These are phyloP conservation scores for Sparus aurata DNA, from an alignment of 2,797 vertebrate species.

Conservation along the genomic window DNA sequence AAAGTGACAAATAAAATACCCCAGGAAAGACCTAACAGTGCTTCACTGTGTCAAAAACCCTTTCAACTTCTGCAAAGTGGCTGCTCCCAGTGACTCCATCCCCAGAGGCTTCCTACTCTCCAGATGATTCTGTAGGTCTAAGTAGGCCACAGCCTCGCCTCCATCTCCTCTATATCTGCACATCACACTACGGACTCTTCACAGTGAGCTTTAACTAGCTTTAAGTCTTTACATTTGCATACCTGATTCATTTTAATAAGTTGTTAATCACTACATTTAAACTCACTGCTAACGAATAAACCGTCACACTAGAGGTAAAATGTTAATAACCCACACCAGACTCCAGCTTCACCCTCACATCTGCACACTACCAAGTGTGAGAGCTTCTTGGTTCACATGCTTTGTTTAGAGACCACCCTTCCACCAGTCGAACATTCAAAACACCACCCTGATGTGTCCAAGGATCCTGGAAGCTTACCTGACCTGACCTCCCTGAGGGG, in stretches of 20 bases:
- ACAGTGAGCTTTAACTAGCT: not conserved
- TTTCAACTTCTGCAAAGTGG: slow-evolving; percentile 48
- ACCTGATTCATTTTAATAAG: not conserved
- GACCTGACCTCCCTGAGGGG: slow-evolving; percentile 29
- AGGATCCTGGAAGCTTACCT: slow-evolving; percentile 29
- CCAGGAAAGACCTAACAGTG: slow-evolving; percentile 12
- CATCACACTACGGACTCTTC: slow-evolving; percentile 4
- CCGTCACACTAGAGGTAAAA: not conserved
- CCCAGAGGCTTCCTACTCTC: slow-evolving; percentile 53
- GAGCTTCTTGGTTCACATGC: not conserved
- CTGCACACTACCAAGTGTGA: not conserved
- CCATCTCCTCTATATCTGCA: slow-evolving; percentile 40
- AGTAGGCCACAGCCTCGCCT: slow-evolving; percentile 69
- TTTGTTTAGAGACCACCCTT: not conserved
- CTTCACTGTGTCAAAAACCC: slow-evolving; percentile 39
- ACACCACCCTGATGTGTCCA: not conserved
- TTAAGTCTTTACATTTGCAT: not conserved
- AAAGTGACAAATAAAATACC: not conserved
- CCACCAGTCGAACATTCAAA: slow-evolving; percentile 21
- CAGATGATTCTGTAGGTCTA: slow-evolving; percentile 71
- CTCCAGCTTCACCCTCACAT: not conserved
- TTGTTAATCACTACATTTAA: not conserved
- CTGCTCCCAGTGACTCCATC: slow-evolving; percentile 44
- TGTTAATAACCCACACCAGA: not conserved
- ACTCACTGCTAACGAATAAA: not conserved